Evolutionary conservation across 2,113 vertebrate species (phyloP), one percentile per base, ranked within the genome.

Genomic region (Carettochelys insculpta): DNA sequence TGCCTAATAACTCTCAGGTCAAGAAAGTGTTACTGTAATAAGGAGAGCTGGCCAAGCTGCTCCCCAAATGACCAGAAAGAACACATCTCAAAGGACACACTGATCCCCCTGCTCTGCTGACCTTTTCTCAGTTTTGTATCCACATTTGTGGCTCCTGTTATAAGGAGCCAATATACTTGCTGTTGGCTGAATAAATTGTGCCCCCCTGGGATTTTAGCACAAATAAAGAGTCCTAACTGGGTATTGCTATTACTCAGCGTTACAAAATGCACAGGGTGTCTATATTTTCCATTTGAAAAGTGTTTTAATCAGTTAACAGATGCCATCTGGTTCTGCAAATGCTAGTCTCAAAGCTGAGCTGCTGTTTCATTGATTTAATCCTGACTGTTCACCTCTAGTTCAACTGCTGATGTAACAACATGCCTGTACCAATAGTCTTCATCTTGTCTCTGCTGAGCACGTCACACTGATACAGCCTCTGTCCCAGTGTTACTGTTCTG

Each of bases 141-240:
- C 14, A 58, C 1, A 0, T 0, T 58, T 95, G 83, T 85, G 52
- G 31, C 83, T 61, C 34, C 11, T 77, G 31, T 83, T 86, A 38
- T 58, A 75, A 76, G 45, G 76, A 78, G 86, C 34, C 25, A 31
- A 29, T 22, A 45, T 24, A 56, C 22, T 14, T 17, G 31, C 13
- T 10, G 12, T 10, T 17, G 25, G 25, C 53, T 11, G 14, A 61
- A 38, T 27, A 58, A 8, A 48, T 27, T 1, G 4, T 19, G 41
- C n/a, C n/a, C 0, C 0, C 4, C 41, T 1, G 43, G 78, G 77
- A 38, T 91, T 94, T 90, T 87, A 56, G 38, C 76, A 27, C 56
- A 38, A 96, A 96, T 96, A 96, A 96, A 96, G 71, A 87, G 25
- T 45, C 41, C 41, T 45, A 27, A 45, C 29, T 45, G 41, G 12